Conservation (phyloP, 2,888 invertebrate genomes). For the Pammene fasciana region DNA sequence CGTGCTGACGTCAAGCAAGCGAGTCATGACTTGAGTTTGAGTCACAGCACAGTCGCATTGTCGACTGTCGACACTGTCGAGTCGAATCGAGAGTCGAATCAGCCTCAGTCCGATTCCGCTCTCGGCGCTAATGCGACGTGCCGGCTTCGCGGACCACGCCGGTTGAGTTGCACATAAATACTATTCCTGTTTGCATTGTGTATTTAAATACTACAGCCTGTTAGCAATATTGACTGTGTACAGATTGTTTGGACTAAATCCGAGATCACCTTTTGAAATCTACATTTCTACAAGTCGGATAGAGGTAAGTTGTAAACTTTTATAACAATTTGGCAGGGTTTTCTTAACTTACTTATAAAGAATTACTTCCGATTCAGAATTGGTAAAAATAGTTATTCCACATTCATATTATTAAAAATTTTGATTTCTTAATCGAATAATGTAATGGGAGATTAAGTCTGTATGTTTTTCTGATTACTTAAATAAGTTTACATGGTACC, state of each 20-base stretch:
- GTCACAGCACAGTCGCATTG: slow-evolving; percentile 12
- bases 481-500: too few species aligned
- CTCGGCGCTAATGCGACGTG: neutral
- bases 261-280: neutral
- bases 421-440: too few species aligned
- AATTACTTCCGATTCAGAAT: neutral
- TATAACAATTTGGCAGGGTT: neutral
- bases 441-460: too few species aligned
- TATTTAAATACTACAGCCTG: neutral
- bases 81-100: neutral
- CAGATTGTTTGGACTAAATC: neutral
- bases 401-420: too few species aligned
- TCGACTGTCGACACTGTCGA: neutral
- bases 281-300: slow-evolving; percentile 3
- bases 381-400: neutral
- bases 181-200: neutral
- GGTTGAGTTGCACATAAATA: slow-evolving; percentile 8
- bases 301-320: slow-evolving; percentile 20
- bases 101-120: slow-evolving; percentile 13
- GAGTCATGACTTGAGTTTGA: slow-evolving; percentile 1
- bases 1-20: slow-evolving; percentile 10
- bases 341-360: neutral
- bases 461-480: too few species aligned
- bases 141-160: neutral
- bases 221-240: neutral